A percentile compares a stretch with the other conserved stretches of the same genome.
Evolutionary conservation across 2,113 vertebrate species (phyloP).

Genomic region (Ondatra zibethicus): DNA sequence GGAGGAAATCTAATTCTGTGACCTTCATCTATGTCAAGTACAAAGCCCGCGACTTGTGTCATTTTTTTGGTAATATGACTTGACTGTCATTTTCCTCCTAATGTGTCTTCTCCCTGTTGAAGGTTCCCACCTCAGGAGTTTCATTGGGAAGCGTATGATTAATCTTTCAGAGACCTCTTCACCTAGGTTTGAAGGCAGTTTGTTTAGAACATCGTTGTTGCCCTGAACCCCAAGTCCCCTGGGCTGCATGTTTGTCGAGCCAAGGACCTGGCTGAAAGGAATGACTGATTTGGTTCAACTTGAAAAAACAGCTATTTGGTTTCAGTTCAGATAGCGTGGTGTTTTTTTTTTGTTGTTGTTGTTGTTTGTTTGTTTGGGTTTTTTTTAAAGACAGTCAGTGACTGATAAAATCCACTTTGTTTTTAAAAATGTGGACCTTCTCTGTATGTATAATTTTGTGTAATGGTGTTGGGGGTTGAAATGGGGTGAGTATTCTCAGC

Average conservation of each 20-base stretch:
- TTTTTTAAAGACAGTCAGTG: constrained; percentile 8
- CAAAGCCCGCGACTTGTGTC: not conserved
- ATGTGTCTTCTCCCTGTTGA: not conserved
- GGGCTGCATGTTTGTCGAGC: not conserved
- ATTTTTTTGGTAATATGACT: constrained; percentile 4
- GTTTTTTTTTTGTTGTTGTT: not conserved
- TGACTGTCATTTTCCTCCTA: constrained; percentile 68
- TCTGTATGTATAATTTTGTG: not conserved
- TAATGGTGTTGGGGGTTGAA: not conserved
- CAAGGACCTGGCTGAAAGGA: constrained; percentile 38
- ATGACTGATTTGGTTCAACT: constrained; percentile 42
- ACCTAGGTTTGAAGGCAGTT: constrained; percentile 61
- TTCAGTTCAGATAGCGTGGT: not conserved
- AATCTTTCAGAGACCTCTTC: constrained; percentile 66
- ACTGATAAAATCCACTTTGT: not conserved
- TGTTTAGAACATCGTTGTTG: constrained; percentile 52
- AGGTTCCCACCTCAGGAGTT: constrained; percentile 58
- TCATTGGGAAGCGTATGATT: constrained; percentile 57
- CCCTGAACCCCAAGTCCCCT: constrained; percentile 33
- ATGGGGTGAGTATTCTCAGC: not conserved
- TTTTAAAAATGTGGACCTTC: not conserved
- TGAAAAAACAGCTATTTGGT: constrained; percentile 31
- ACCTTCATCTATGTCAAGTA: constrained; percentile 71
- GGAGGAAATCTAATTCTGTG: constrained; percentile 52
- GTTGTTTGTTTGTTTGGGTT: too few relatives aligned